These are phyloP conservation scores for Urocyon cinereoargenteus DNA, from an alignment of 2,797 vertebrate species.

Conservation along the genomic window DNA sequence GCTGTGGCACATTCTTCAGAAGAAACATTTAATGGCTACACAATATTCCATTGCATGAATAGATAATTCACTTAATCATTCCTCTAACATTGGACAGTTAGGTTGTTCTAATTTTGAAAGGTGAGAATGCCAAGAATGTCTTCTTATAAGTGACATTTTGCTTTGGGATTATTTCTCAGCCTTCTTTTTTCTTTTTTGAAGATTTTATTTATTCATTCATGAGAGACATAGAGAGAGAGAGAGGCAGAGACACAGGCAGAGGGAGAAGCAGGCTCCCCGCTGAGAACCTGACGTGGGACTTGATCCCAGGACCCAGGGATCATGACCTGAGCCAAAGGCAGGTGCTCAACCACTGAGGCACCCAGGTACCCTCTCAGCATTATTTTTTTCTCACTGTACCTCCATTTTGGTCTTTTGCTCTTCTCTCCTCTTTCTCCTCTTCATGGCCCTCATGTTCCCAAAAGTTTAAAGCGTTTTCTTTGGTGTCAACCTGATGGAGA, in stretches of 20 bases:
- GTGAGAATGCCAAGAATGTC: conserved; percentile 25
- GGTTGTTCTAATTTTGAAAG: conserved; percentile 25
- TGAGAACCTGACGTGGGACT: no score
- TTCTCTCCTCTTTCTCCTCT: background rate
- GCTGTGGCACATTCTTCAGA: background rate
- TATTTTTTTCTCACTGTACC: background rate
- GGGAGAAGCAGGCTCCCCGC: no score
- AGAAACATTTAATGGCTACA: background rate
- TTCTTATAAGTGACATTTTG: background rate
- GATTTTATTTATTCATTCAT: no score
- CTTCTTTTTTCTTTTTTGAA: background rate
- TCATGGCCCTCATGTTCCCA: background rate
- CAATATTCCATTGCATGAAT: background rate
- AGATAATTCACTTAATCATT: conserved; percentile 37
- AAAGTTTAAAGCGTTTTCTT: conserved; percentile 55
- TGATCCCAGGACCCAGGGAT: no score
- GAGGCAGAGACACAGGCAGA: no score
- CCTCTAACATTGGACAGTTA: background rate
- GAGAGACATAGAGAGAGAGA: no score
- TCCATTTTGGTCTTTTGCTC: background rate
- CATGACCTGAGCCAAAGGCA: no score
- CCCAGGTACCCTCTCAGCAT: no score
- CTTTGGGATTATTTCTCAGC: conserved; percentile 18
- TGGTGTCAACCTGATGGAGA: conserved; percentile 1
- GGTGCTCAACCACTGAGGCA: no score